Evolutionary conservation across 2,113 vertebrate species (phyloP), one percentile per base, ranked within the genome.

Genomic region (Cinclus mexicanus): DNA sequence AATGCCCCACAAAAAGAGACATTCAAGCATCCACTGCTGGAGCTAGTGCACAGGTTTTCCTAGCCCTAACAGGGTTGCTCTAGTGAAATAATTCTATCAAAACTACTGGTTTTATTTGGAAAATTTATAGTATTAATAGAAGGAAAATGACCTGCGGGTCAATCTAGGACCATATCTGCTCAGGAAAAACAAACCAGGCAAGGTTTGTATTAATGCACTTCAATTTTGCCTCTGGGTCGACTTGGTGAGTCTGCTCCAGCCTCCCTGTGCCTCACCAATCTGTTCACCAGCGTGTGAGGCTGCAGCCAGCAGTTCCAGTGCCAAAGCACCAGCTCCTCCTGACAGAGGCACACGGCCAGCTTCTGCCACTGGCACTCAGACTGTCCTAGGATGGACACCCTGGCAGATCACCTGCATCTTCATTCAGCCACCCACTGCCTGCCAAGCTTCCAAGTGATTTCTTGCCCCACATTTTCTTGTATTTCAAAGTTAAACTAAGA

Each of bases 261-360:
- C 31, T 52, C 39, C 14, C 28, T 18, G 3, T 7, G 55, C 53
- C 65, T 41, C 2, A 0, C 28, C 79, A 42, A 7, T 14, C 46
- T 15, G 37, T 26, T 31, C 53, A 14, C 7, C 46, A 22, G 52
- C 0, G 0, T 8, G 52, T 15, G 33, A 70, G 61, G 26, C 0
- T 61, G 61, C 77, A 89, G 56, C 25, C 85, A 63, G 86, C 86
- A 81, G 60, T 1, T n/a, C 49, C 78, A 41, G 60, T 13, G 4
- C 44, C 64, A 20, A 44, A 39, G 28, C 25, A 9, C 16, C 83
- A 55, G 64, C 63, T 78, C 59, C 37, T 37, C 4, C 6, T 47
- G 25, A 18, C 0, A 0, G 28, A 37, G 29, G 29, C 77, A 57
- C 9, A 18, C 2, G 4, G 56, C 7, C 76, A 60, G 39, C 31